phyloP scores from a whole-genome alignment of 2,888 invertebrate species.

The Synanthedon andrenaeformis region DNA sequence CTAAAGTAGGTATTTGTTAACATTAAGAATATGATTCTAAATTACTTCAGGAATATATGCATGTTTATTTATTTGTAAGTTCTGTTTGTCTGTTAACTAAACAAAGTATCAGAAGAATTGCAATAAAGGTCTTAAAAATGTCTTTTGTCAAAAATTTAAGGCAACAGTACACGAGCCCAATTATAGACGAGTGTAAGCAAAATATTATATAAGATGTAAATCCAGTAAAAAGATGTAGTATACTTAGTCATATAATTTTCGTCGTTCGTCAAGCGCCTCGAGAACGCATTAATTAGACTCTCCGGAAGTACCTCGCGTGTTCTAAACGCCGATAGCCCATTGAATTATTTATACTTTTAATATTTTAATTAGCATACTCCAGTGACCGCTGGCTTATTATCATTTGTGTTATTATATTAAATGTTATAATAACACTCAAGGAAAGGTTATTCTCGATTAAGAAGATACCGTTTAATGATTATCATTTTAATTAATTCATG shows the following conservation, averaged over 20 bases:
- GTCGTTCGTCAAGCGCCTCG: slow-evolving; percentile 43
- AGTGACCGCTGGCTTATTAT: slow-evolving; percentile 55
- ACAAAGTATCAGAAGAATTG: too few species aligned
- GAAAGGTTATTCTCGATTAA: slow-evolving; percentile 51
- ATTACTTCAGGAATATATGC: too few species aligned
- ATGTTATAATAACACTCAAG: slow-evolving; percentile 59
- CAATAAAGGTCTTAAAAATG: too few species aligned
- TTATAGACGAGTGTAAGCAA: too few species aligned
- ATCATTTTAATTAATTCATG: neutral
- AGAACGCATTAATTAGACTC: slow-evolving; percentile 52
- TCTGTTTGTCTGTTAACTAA: too few species aligned
- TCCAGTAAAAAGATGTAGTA: slow-evolving; percentile 11
- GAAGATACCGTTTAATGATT: neutral
- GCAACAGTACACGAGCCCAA: too few species aligned
- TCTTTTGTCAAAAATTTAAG: too few species aligned
- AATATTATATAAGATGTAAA: neutral
- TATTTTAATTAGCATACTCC: slow-evolving; percentile 65
- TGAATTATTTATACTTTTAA: slow-evolving; percentile 69
- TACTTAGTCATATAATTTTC: slow-evolving; percentile 27
- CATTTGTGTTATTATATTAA: slow-evolving; percentile 65
- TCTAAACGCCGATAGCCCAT: slow-evolving; percentile 54
- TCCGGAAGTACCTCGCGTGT: slow-evolving; percentile 67
- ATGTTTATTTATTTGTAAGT: too few species aligned
- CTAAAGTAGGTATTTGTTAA: too few species aligned
- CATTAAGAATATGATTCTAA: too few species aligned